phyloP scores from a whole-genome alignment of 37 sponge, comb jelly and placozoan genomes.

The Cliona cf. orientalis region DNA sequence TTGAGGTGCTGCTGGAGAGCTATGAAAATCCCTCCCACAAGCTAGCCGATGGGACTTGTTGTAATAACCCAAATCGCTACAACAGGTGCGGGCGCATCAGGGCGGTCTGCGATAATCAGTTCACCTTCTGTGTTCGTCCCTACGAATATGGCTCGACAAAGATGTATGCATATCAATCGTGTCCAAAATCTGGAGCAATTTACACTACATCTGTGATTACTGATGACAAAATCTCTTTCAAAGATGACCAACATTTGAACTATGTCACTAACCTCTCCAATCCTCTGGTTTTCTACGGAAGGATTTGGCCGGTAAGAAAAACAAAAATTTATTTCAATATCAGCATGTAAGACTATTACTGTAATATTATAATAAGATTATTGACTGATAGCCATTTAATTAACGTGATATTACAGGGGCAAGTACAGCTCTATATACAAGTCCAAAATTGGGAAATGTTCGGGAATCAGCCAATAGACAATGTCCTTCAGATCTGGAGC shows the following conservation, averaged over 20 bases:
- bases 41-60: neutral
- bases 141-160: neutral
- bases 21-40: conserved; percentile 2
- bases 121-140: conserved; percentile 9
- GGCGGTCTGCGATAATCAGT: neutral
- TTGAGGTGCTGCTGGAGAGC: conserved; percentile 6
- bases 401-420: no score
- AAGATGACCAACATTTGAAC: neutral
- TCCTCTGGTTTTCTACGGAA: conserved; percentile 16
- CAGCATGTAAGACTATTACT: no score
- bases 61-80: neutral
- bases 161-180: neutral
- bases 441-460: neutral
- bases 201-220: neutral
- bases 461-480: neutral
- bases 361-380: no score
- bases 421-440: neutral
- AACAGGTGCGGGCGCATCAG: neutral
- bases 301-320: neutral
- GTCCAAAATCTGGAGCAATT: neutral
- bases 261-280: neutral
- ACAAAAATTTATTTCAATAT: no score
- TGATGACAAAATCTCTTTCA: neutral
- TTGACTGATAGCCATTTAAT: no score
- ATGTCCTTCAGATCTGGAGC: neutral